phyloP scores from a whole-genome alignment of 2,888 invertebrate species.

The Pteria penguin region DNA sequence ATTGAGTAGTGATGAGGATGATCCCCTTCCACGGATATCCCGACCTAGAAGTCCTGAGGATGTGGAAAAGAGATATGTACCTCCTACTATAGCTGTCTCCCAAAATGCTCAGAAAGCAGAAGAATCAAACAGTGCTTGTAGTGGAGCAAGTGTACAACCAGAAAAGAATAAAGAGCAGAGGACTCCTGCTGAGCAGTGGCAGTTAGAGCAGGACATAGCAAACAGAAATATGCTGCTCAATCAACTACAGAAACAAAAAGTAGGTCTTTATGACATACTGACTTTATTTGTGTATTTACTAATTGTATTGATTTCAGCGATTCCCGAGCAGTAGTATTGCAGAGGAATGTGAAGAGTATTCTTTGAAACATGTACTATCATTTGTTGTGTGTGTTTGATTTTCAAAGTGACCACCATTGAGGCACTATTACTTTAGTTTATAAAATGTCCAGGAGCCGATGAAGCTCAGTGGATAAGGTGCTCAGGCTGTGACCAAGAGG shows the following conservation, averaged over 20 bases:
- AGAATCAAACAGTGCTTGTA: not conserved
- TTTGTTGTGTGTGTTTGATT: too few species aligned
- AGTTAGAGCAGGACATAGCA: conserved; percentile 45
- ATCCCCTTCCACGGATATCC: not conserved
- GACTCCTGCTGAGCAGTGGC: conserved; percentile 36
- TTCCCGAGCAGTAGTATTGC: too few species aligned
- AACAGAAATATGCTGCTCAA: conserved; percentile 46
- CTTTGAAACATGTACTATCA: too few species aligned
- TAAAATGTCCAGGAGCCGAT: too few species aligned
- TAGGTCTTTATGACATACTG: too few species aligned
- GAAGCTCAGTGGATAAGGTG: too few species aligned
- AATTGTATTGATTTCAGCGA: too few species aligned
- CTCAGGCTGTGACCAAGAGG: too few species aligned
- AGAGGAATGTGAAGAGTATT: too few species aligned
- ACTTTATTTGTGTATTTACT: too few species aligned
- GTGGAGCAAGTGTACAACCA: conserved; percentile 19
- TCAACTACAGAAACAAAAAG: conserved; percentile 55
- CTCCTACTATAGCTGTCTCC: conserved; percentile 3
- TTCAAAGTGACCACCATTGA: too few species aligned
- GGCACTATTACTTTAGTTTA: too few species aligned
- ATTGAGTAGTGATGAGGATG: conserved; percentile 48
- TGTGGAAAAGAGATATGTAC: conserved; percentile 33
- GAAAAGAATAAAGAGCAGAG: not conserved
- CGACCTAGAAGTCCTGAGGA: conserved; percentile 35
- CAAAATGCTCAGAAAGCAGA: not conserved